These are phyloP conservation scores for Phyllopteryx taeniolatus DNA, from an alignment of 2,113 vertebrate genomes.

Conservation along the genomic window DNA sequence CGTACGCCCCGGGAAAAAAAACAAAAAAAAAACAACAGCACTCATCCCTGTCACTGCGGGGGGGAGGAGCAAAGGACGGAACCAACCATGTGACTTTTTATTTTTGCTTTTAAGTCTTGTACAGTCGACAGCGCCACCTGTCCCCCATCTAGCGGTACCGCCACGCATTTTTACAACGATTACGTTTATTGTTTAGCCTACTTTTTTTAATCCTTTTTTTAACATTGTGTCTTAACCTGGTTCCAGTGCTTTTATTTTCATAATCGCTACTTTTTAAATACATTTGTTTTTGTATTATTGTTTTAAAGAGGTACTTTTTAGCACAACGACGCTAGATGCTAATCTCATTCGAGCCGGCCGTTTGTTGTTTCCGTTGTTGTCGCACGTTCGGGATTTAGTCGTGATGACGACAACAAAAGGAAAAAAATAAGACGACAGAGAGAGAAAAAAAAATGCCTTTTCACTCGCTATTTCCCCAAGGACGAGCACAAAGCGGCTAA, in stretches of 20 bases:
- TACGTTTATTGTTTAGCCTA: conserved; percentile 57
- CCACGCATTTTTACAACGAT: conserved; percentile 44
- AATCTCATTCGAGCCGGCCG: conserved; percentile 27
- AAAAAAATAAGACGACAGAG: neutral
- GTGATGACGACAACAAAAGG: conserved; percentile 45
- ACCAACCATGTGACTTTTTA: conserved; percentile 2
- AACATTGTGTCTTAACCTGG: conserved; percentile 72
- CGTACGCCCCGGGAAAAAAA: conserved; percentile 67
- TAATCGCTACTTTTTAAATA: conserved; percentile 48
- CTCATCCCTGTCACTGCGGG: conserved; percentile 68
- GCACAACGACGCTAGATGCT: conserved; percentile 68
- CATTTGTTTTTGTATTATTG: conserved; percentile 15
- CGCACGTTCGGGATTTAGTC: conserved; percentile 25
- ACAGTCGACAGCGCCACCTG: conserved; percentile 53
- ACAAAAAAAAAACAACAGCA: conserved; percentile 24
- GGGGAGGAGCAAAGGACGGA: conserved; percentile 54
- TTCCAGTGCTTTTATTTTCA: conserved; percentile 57
- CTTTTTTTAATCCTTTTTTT: conserved; percentile 56
- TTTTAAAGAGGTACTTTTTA: conserved; percentile 61
- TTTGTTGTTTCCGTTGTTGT: conserved; percentile 1
- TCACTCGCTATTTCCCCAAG: conserved; percentile 45
- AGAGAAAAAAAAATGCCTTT: conserved; percentile 48
- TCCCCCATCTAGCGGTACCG: conserved; percentile 64
- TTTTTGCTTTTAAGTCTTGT: conserved; percentile 30
- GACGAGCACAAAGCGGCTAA: conserved; percentile 4